A percentile compares a stretch with the other conserved stretches of the same genome.
These are phyloP conservation scores for Drosophila pseudotalamancana DNA, from an alignment of 2,888 invertebrate species.

Conservation along the genomic window DNA sequence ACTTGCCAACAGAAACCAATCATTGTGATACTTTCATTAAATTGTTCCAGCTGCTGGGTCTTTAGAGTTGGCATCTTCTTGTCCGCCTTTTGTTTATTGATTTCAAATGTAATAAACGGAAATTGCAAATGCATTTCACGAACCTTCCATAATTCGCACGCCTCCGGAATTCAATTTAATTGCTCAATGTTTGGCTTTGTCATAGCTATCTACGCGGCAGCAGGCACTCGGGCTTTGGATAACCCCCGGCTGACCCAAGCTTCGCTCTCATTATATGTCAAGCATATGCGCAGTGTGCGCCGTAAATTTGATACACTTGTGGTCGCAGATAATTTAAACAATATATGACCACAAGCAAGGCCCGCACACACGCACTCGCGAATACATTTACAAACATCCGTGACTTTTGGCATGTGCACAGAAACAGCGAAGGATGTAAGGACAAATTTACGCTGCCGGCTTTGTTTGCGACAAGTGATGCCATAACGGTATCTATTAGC, in stretches of 20 bases:
- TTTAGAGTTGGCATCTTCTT: slow-evolving; percentile 32
- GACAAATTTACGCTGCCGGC: slow-evolving; percentile 33
- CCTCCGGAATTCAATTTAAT: slow-evolving; percentile 72
- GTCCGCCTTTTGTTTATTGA: slow-evolving; percentile 60
- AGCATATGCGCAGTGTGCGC: slow-evolving; percentile 46
- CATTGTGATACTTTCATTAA: slow-evolving; percentile 81
- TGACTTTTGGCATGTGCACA: slow-evolving; percentile 57
- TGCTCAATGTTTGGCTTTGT: slow-evolving; percentile 60
- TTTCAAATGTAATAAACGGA: slow-evolving; percentile 73
- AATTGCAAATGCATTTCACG: slow-evolving; percentile 49
- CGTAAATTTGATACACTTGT: slow-evolving; percentile 76
- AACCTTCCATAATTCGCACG: slow-evolving; percentile 65
- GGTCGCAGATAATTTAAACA: slow-evolving; percentile 67
- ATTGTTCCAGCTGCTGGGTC: slow-evolving; percentile 46
- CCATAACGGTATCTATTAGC: slow-evolving; percentile 57
- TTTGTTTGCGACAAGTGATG: slow-evolving; percentile 51
- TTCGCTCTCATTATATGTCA: slow-evolving; percentile 28
- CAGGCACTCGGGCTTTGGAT: neutral
- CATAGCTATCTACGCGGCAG: slow-evolving; percentile 50
- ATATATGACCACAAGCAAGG: slow-evolving; percentile 42
- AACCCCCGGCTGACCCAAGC: slow-evolving; percentile 16
- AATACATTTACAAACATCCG: slow-evolving; percentile 14
- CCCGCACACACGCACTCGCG: neutral
- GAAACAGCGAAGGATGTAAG: neutral
- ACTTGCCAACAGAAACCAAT: slow-evolving; percentile 79